Evolutionary conservation across 1,140 invertebrate species (phyloP).

Genomic region (Chrysomallon squamiferum): DNA sequence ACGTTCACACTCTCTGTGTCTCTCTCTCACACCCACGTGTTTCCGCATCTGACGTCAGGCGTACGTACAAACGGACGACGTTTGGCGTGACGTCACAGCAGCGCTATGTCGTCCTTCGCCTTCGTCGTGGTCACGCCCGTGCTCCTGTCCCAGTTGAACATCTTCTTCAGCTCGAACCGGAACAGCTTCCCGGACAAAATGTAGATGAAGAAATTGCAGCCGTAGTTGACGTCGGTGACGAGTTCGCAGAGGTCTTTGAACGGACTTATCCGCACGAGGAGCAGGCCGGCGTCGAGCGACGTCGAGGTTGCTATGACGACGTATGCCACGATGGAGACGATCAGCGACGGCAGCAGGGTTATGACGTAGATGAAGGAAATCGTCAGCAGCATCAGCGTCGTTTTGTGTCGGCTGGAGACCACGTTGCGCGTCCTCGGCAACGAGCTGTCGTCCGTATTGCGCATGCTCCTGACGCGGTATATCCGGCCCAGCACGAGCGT

Average conservation of each 20-base stretch:
- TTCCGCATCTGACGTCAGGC: too few relatives aligned
- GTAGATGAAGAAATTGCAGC: slow-evolving; percentile 44
- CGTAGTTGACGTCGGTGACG: slow-evolving; percentile 36
- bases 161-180: slow-evolving; percentile 32
- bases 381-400: slow-evolving; percentile 45
- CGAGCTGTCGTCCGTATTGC: background rate
- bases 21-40: too few relatives aligned
- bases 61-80: too few relatives aligned
- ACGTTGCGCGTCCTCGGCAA: background rate
- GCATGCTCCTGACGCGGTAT: slow-evolving; percentile 17
- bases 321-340: slow-evolving; percentile 34
- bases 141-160: slow-evolving; percentile 21
- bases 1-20: too few relatives aligned
- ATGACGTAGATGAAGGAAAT: slow-evolving; percentile 45
- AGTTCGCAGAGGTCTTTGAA: slow-evolving; percentile 25
- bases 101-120: background rate
- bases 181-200: slow-evolving; percentile 40
- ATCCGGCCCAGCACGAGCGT: slow-evolving; percentile 46
- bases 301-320: slow-evolving; percentile 11
- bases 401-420: slow-evolving; percentile 27
- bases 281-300: background rate
- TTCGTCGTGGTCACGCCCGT: background rate
- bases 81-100: background rate
- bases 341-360: slow-evolving; percentile 38
- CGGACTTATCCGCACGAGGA: slow-evolving; percentile 26